phyloP scores from a whole-genome alignment of 2,113 vertebrate genomes.

The Dryoscopus gambensis region DNA sequence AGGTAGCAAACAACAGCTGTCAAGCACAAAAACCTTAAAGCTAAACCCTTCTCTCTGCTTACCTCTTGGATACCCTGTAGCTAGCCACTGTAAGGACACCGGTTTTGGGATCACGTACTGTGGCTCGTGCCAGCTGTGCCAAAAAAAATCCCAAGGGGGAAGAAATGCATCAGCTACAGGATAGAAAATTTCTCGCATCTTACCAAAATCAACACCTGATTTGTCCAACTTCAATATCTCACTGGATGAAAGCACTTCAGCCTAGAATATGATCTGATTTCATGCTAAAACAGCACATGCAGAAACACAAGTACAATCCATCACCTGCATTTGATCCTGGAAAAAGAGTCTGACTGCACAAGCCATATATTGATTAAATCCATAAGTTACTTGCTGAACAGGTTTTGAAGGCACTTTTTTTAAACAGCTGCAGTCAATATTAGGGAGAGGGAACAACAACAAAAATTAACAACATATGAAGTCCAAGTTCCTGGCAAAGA shows the following conservation, averaged over 20 bases:
- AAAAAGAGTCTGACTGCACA: not conserved
- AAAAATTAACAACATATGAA: not conserved
- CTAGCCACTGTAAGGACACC: constrained; percentile 90
- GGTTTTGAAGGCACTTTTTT: not conserved
- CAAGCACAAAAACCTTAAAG: not conserved
- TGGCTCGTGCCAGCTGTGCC: constrained; percentile 89
- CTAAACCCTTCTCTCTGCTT: not conserved
- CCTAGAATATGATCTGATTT: not conserved
- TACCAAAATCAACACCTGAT: not conserved
- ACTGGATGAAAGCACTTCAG: not conserved
- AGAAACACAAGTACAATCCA: not conserved
- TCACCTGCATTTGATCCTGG: not conserved
- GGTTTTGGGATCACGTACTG: constrained; percentile 95
- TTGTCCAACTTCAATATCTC: not conserved
- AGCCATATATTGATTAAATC: not conserved
- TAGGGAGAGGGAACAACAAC: not conserved
- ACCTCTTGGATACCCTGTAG: constrained; percentile 99
- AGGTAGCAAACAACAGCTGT: not conserved
- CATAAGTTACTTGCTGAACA: not conserved
- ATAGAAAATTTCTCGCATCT: not conserved
- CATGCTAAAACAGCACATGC: not conserved
- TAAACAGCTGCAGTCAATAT: not conserved
- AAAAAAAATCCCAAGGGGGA: constrained; percentile 15
- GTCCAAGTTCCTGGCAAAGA: not conserved
- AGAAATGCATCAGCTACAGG: not conserved